Evolutionary conservation across 1,140 invertebrate species (phyloP), one percentile per base, ranked within the genome.

Genomic region (Eupeodes corollae): DNA sequence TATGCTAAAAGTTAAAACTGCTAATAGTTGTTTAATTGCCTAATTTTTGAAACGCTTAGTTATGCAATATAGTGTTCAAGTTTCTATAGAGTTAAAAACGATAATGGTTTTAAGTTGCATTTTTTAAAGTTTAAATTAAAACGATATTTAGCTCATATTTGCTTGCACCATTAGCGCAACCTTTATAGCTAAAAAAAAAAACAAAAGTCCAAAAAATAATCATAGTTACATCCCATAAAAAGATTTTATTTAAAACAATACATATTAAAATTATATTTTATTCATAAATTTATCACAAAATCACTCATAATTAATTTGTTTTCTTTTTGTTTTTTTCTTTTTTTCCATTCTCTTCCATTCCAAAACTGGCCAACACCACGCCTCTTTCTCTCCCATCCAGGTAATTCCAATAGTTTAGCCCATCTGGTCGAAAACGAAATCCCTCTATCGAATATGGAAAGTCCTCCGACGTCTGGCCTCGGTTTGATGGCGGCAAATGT

Each of bases 321-420:
- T 35, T 48, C 37, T 34, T 34, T 48, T 52, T 38, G 42, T 47
- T 46, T 42, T 42, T 48, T 30, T 44, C 38, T 44, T 46, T 34
- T 11, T 18, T 35, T 54, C 31, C 33, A 30, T 33, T 10, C 26
- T 46, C 31, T 52, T 59, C 53, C 51, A n/a, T n/a, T n/a, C n/a
- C n/a, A n/a, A n/a, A n/a, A n/a, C n/a, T 26, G 21, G 21, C 8
- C 21, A n/a, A n/a, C n/a, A n/a, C n/a, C n/a, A n/a, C n/a, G n/a
- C n/a, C n/a, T 45, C n/a, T 13, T 19, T 12, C 13, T 12, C 15
- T 41, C 21, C 45, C 12, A 57, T 69, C 70, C 54, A 75, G 79
- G 76, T 63, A 79, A 78, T 55, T 74, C 77, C 46, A 79, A 76
- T 65, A 80, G 78, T 60, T 70, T 79, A 60, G 77, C 76, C 46